Percentiles rank a stretch among this genome's conserved stretches.
Conservation (phyloP, 2,797 vertebrate genomes). For the Natrix natrix region DNA sequence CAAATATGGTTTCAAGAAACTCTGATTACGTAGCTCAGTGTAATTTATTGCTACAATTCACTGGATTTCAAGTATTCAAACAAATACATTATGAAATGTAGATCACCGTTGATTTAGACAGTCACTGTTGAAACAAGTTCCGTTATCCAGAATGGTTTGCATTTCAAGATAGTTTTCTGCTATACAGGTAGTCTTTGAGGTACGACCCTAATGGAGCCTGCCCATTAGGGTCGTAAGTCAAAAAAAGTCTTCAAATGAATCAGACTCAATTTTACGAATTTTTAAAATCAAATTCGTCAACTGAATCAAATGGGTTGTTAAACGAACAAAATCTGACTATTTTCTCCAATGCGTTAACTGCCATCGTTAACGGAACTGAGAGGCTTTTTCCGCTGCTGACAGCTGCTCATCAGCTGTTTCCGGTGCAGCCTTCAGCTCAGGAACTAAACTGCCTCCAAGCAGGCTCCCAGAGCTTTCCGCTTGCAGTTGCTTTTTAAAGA, state of each 20-base stretch:
- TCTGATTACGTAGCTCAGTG: not conserved
- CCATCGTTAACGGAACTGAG: not conserved
- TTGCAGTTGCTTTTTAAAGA: no score
- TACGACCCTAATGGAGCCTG: not conserved
- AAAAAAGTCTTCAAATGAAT: not conserved
- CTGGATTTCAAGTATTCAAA: slow-evolving; percentile 41
- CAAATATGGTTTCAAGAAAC: not conserved
- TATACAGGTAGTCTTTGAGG: not conserved
- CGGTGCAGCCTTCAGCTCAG: not conserved
- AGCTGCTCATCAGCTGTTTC: not conserved
- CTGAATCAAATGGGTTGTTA: not conserved
- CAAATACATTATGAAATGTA: accelerated
- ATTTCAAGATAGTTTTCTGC: not conserved
- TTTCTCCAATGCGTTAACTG: not conserved
- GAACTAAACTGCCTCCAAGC: no score
- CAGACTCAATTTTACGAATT: not conserved
- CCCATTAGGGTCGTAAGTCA: not conserved
- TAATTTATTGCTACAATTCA: slow-evolving; percentile 61
- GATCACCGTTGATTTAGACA: not conserved
- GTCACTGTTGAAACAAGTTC: not conserved
- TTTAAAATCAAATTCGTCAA: not conserved
- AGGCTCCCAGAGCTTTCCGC: no score
- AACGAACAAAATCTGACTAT: not conserved
- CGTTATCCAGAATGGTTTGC: not conserved
- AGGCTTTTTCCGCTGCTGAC: not conserved